phyloP scores from a whole-genome alignment of 1,140 invertebrate species.

The Schmidtea mediterranea region DNA sequence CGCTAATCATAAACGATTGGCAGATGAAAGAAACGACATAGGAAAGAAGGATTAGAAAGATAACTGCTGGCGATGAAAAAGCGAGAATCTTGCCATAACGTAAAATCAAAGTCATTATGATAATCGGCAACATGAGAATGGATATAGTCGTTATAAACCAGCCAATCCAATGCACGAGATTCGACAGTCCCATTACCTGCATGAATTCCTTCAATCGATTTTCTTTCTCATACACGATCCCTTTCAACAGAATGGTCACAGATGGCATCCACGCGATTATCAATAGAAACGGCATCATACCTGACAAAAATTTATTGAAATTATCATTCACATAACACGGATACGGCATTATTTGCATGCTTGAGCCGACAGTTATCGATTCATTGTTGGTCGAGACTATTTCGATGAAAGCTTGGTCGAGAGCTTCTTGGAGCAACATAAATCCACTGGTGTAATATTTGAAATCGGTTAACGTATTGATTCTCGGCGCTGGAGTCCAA shows the following conservation, averaged over 20 bases:
- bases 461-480: slow-evolving; percentile 26
- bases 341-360: slow-evolving; percentile 41
- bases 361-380: slow-evolving; percentile 14
- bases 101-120: slow-evolving; percentile 28
- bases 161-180: slow-evolving; percentile 33
- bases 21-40: slow-evolving; percentile 32
- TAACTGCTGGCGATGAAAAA: slow-evolving; percentile 27
- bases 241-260: slow-evolving; percentile 46
- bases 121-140: slow-evolving; percentile 29
- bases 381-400: slow-evolving; percentile 24
- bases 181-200: slow-evolving; percentile 36
- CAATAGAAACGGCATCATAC: slow-evolving; percentile 43
- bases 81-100: slow-evolving; percentile 31
- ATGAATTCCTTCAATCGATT: slow-evolving; percentile 29
- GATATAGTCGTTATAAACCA: slow-evolving; percentile 36
- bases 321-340: slow-evolving; percentile 41
- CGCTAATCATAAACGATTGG: slow-evolving; percentile 32
- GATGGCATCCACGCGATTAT: slow-evolving; percentile 39
- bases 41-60: slow-evolving; percentile 31
- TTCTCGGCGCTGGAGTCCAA: slow-evolving; percentile 25
- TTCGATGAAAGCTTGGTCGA: slow-evolving; percentile 32
- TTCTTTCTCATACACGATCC: slow-evolving; percentile 34
- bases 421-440: slow-evolving; percentile 32
- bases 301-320: slow-evolving; percentile 35
- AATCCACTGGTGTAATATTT: slow-evolving; percentile 36